Base-by-base conservation (phyloP, 2,888 invertebrate genomes). In the Siphonodentalium dalli region DNA sequence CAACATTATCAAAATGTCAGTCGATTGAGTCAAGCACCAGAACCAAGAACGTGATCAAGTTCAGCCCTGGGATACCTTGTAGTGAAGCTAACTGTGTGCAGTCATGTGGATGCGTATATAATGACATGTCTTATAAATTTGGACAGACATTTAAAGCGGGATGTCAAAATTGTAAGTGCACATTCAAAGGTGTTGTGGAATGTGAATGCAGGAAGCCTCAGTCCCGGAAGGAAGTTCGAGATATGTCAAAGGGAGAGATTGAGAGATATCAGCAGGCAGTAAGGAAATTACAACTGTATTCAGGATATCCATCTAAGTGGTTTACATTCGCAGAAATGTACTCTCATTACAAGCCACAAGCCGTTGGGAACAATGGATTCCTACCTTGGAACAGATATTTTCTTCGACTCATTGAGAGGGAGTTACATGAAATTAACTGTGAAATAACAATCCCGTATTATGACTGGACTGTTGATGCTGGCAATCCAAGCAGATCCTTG, bases 391-490 rank as follows among this genome's bases (percentile, higher is more conserved):
- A 77, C 50, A 53, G 80, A n/a, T 68, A 71, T 35, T 78, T 74
- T 58, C 53, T 79, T 41, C 61, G 72, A 5, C 54, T 63, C 29
- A 66, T 77, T 29, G 80, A 80, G 54, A 67, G 65, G 42, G 63
- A 66, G 15, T 44, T 80, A 21, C 77, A 77, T 54, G 62, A 66
- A 23, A 58, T 68, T 24, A 71, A 76, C 51, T 77, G 78, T 53
- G 63, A 68, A 3, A 57, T 80, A n/a, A 66, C 76, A 1, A 76
- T 80, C 41, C 80, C 79, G 0, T 80, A 79, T 51, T 80, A 73
- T 63, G 80, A 80, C 58, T 78, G 78, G 77, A 78, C 80, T 21
- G 50, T 77, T 24, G 77, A 80, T 63, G 69, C 70, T 15, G 79
- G 78, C 1, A 61, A 63, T 21, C 62, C 74, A 20, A 58, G 67